A percentile compares a stretch with the other conserved stretches of the same genome.
phyloP scores from a whole-genome alignment of 2,888 invertebrate genomes.

The Stratiomys singularior region DNA sequence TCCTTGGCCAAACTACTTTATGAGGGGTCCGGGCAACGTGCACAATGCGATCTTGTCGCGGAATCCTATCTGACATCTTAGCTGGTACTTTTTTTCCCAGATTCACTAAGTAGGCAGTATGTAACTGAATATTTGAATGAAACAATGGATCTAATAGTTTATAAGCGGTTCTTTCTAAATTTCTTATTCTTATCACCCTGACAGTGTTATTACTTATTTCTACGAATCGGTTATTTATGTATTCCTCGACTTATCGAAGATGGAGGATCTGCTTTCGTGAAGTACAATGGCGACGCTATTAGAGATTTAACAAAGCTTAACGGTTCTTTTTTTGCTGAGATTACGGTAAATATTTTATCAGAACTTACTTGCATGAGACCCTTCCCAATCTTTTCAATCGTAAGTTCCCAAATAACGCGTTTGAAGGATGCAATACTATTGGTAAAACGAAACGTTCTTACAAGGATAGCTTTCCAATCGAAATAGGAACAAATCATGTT shows the following conservation, averaged over 20 bases:
- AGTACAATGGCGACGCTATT: neutral
- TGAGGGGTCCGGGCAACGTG: neutral
- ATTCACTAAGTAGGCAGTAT: neutral
- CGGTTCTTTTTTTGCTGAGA: neutral
- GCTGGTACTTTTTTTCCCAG: neutral
- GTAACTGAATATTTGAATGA: neutral
- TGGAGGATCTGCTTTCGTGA: conserved; percentile 2
- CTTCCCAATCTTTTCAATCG: too few relatives aligned
- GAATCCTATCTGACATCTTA: neutral
- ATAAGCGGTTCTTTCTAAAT: conserved; percentile 6
- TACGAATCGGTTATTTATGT: conserved; percentile 15
- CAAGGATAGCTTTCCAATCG: too few relatives aligned
- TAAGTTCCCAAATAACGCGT: too few relatives aligned
- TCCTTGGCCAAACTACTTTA: neutral
- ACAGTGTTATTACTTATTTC: conserved; percentile 23
- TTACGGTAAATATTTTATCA: neutral
- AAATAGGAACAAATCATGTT: too few relatives aligned
- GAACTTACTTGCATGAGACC: too few relatives aligned
- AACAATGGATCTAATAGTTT: neutral
- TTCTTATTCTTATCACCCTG: neutral
- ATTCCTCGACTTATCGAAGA: neutral
- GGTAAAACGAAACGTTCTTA: too few relatives aligned
- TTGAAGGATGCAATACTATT: too few relatives aligned
- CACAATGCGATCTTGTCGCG: conserved; percentile 19
- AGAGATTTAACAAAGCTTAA: neutral